Evolutionary conservation across 2,113 vertebrate genomes (phyloP).

Genomic region (Xyliphius kryptos): DNA sequence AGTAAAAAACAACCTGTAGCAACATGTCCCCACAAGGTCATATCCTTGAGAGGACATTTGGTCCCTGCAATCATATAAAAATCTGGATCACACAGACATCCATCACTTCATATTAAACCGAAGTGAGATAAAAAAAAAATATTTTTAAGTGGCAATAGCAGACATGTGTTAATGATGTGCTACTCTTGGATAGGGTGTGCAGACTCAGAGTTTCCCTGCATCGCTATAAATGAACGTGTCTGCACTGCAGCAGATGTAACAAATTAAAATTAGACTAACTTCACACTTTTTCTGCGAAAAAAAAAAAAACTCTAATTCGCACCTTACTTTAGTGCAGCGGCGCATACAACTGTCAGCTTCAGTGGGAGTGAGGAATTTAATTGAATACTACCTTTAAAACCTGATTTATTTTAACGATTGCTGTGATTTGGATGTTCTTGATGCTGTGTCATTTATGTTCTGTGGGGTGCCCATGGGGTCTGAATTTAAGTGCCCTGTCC

Average conservation of each 20-base stretch:
- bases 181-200: conserved; percentile 34
- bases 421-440: conserved; percentile 5
- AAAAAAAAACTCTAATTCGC: no score
- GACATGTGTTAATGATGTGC: conserved; percentile 32
- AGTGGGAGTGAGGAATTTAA: background rate
- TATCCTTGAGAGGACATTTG: no score
- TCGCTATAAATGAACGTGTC: background rate
- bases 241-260: conserved; percentile 33
- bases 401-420: background rate
- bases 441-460: conserved; percentile 19
- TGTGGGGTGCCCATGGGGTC: conserved; percentile 27
- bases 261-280: conserved; percentile 37
- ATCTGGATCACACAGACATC: no score
- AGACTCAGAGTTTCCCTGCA: conserved; percentile 2
- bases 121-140: conserved; percentile 1
- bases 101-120: no score
- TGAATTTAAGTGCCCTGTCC: conserved; percentile 33
- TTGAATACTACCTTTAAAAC: no score
- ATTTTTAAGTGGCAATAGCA: conserved; percentile 6
- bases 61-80: no score
- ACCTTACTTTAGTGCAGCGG: no score
- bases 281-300: no score
- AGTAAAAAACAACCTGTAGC: no score
- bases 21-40: no score
- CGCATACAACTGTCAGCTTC: conserved; percentile 2